Percentiles rank a stretch among this genome's conserved stretches.
Conservation (phyloP, 2,797 vertebrate species). For the Gambelia wislizenii region DNA sequence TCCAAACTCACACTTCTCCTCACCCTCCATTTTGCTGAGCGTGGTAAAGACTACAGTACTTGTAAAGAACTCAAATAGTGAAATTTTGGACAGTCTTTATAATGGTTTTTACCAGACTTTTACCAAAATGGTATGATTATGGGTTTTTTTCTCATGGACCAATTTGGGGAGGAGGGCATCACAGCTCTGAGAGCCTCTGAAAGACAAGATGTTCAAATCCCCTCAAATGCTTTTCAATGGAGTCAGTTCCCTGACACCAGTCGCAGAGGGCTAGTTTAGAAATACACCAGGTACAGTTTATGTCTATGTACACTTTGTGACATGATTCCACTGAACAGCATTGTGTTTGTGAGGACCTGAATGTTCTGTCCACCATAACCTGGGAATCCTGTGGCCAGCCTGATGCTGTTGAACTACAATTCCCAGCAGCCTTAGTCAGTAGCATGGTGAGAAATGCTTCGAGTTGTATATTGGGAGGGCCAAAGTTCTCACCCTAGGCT, state of each 20-base stretch:
- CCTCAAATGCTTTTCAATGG: not conserved
- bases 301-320: not conserved
- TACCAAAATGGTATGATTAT: too few relatives aligned
- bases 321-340: not conserved
- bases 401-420: too few relatives aligned
- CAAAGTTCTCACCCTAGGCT: too few relatives aligned
- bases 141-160: too few relatives aligned
- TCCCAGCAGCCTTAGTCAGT: not conserved
- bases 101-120: not conserved
- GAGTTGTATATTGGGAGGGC: too few relatives aligned
- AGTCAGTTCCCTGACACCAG: not conserved
- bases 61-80: not conserved
- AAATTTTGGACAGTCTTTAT: not conserved
- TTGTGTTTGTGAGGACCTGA: not conserved
- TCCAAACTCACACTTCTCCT: too few relatives aligned
- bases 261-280: too few relatives aligned
- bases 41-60: not conserved
- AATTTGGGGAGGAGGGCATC: not conserved
- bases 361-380: not conserved
- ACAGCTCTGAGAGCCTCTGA: too few relatives aligned
- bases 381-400: too few relatives aligned
- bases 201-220: not conserved
- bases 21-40: not conserved
- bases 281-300: not conserved
- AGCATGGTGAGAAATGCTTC: too few relatives aligned